Evolutionary conservation across 2,797 vertebrate genomes (phyloP).

Genomic region (Acestrorhynchus altus): DNA sequence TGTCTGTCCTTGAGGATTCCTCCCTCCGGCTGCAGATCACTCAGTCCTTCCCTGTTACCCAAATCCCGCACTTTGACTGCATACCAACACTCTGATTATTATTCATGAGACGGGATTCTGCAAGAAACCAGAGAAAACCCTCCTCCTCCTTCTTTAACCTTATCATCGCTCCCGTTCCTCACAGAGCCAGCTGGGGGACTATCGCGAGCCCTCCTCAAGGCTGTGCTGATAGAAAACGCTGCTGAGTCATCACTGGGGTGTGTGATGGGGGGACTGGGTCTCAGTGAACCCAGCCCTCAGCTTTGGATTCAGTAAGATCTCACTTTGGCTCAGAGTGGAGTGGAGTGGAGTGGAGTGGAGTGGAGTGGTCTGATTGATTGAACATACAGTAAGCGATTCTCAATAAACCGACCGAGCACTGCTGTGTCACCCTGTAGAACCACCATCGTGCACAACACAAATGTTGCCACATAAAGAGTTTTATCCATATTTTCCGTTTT

Average conservation of each 20-base stretch:
- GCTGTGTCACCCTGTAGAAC: too few relatives aligned
- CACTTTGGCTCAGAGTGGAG: background rate
- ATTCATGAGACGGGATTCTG: constrained; percentile 43
- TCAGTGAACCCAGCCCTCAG: background rate
- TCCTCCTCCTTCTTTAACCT: constrained; percentile 43
- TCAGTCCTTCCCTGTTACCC: constrained; percentile 5
- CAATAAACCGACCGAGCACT: too few relatives aligned
- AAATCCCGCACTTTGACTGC: background rate
- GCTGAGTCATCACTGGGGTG: constrained; percentile 19
- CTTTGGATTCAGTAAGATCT: background rate
- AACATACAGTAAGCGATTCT: too few relatives aligned
- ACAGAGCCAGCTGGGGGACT: background rate
- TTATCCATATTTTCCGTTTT: too few relatives aligned
- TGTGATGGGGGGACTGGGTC: background rate
- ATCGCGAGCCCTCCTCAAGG: background rate
- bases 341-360: background rate
- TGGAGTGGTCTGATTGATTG: too few relatives aligned
- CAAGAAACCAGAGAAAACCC: constrained; percentile 11
- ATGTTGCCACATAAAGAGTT: too few relatives aligned
- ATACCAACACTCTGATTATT: constrained; percentile 34
- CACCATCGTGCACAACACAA: too few relatives aligned
- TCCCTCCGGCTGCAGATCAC: constrained; percentile 10
- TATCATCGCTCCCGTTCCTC: constrained; percentile 24
- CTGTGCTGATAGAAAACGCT: background rate
- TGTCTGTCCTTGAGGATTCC: background rate